Evolutionary conservation across 92 coral and sea anemone genomes (phyloP).

Genomic region (Phymanthus crucifer): DNA sequence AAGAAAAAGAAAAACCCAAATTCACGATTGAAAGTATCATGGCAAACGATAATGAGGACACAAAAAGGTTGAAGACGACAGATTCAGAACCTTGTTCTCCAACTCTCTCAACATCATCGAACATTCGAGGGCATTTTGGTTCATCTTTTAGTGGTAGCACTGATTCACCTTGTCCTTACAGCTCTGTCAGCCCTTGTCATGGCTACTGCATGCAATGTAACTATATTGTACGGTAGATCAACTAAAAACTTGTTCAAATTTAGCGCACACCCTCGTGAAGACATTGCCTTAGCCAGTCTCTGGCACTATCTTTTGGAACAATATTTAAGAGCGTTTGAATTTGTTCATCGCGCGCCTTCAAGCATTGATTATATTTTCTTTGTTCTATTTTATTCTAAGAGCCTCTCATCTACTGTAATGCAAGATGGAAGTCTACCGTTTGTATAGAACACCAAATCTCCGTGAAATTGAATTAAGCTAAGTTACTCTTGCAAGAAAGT

Average conservation of each 20-base stretch:
- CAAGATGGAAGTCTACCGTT: not conserved
- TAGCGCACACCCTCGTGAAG: not conserved
- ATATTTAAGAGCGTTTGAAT: too few species aligned
- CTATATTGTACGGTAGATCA: slow-evolving; percentile 30
- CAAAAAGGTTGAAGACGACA: slow-evolving; percentile 33
- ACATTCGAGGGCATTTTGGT: slow-evolving; percentile 4
- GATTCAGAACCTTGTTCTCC: slow-evolving; percentile 13
- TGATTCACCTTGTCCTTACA: slow-evolving; percentile 21
- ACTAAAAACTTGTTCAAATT: not conserved
- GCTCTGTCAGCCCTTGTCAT: slow-evolving; percentile 32
- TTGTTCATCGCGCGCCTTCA: too few species aligned
- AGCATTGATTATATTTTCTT: not conserved
- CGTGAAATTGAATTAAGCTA: not conserved
- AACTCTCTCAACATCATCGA: not conserved
- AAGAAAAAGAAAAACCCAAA: slow-evolving; percentile 63
- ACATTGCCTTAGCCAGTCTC: too few species aligned
- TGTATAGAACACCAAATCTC: not conserved
- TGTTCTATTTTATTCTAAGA: not conserved
- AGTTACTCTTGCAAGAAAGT: not conserved
- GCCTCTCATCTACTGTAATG: too few species aligned
- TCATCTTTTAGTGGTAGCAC: slow-evolving; percentile 10
- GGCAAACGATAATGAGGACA: slow-evolving; percentile 60
- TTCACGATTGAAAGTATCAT: slow-evolving; percentile 88
- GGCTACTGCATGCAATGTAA: slow-evolving; percentile 41
- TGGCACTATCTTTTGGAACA: too few species aligned